Base-by-base conservation (phyloP, 2,888 invertebrate genomes). In the Agonopterix heracliana region DNA sequence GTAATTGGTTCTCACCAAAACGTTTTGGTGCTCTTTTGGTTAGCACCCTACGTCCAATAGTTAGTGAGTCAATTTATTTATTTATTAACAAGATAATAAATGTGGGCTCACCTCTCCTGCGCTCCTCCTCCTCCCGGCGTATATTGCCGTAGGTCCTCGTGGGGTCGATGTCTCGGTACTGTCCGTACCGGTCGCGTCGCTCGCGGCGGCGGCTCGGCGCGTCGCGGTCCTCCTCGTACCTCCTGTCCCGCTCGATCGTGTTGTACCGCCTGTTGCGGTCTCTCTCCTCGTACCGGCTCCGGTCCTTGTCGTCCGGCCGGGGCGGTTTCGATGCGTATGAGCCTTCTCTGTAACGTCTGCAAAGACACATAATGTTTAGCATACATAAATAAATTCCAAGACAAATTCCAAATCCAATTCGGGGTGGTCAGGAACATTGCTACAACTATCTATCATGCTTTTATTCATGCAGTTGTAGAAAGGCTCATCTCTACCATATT, bases 271-370 rank as follows among this genome's bases (percentile, higher is more conserved):
- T 65, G 45, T 66, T 67, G 52, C 77, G 74, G 43, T 80, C 77
- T 43, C 76, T 67, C 46, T 71, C 74, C 4, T 68, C 71, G 54
- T 79, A 66, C 44, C 80, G 71, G 35, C 26, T 26, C 5, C 80
- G 75, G 26, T 82, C 81, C 55, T 75, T 75, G 54, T 86, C 83
- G 36, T 86, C 83, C 9, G 80, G 77, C 12, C 83, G 78, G 26
- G 85, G 87, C 34, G 88, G 86, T 57, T 82, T 84, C 26, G 79
- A 73, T 43, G 81, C 66, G 68, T 86, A 81, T 36, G 88, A 86
- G 11, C 90, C 89, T 60, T 90, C 90, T 41, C 90, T 77, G 67
- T 88, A 86, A 12, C 85, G 79, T 55, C 90, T 88, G 11, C 41
- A 41, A 41, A 41, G 9, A 13, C 41, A 41, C 5, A 11, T 12